Evolutionary conservation across 1,140 invertebrate genomes (phyloP).

Genomic region (Hyles vespertilio): DNA sequence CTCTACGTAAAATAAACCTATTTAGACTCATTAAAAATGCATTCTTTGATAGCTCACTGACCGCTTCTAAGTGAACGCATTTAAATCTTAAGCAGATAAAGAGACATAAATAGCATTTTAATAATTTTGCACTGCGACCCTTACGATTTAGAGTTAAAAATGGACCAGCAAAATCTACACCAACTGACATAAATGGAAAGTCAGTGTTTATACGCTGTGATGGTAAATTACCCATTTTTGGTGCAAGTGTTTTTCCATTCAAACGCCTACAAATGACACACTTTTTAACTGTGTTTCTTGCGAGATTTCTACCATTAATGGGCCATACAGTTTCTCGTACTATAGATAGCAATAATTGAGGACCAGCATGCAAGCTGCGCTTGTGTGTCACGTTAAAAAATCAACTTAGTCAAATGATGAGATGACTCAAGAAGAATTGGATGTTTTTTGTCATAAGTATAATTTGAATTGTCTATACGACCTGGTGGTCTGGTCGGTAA

Average conservation of each 20-base stretch:
- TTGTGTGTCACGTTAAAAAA: slow-evolving; percentile 10
- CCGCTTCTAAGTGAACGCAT: no score
- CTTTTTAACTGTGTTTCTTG: slow-evolving; percentile 4
- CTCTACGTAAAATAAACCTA: no score
- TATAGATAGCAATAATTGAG: slow-evolving; percentile 9
- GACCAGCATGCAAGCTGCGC: slow-evolving; percentile 13
- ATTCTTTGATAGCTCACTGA: no score
- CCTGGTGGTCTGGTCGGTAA: no score
- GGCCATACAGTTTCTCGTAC: slow-evolving; percentile 11
- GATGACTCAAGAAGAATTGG: slow-evolving; percentile 13
- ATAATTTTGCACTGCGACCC: no score
- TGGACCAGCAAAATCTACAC: no score
- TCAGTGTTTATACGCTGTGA: slow-evolving; percentile 27
- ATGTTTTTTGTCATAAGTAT: slow-evolving; percentile 21
- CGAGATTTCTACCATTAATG: slow-evolving; percentile 13
- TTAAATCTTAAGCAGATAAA: no score
- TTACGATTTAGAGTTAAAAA: no score
- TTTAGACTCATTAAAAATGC: no score
- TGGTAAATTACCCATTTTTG: slow-evolving; percentile 13
- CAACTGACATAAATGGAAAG: no score
- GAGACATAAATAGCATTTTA: no score
- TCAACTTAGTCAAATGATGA: slow-evolving; percentile 16
- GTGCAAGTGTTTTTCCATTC: background rate
- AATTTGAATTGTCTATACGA: slow-evolving; percentile 12
- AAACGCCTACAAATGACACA: slow-evolving; percentile 12